Conservation (phyloP, 2,113 vertebrate species). For the Hemichromis elongatus region DNA sequence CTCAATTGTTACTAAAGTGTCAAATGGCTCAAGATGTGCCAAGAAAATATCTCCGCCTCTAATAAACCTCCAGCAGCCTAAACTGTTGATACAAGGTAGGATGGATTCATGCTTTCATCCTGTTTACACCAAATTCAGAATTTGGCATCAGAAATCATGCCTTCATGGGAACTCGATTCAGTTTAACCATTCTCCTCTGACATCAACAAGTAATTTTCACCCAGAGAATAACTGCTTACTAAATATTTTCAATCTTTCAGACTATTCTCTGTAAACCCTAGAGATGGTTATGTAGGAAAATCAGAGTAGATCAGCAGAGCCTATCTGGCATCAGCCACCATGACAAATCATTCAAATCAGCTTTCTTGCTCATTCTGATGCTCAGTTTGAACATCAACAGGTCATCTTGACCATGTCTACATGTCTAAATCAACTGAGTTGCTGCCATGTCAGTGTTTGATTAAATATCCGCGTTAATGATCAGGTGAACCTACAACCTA, state of each 20-base stretch:
- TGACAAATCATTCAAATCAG: neutral
- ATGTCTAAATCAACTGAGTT: neutral
- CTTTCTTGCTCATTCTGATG: neutral
- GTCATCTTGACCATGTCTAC: neutral
- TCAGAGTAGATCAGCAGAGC: neutral
- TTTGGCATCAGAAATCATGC: neutral
- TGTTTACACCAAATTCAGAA: neutral
- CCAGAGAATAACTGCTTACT: neutral
- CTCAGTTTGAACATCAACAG: neutral
- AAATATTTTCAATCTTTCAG: neutral
- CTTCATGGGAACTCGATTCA: neutral
- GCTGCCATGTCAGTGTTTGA: no score
- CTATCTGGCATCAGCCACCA: neutral
- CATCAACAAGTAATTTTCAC: neutral
- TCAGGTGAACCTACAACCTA: neutral
- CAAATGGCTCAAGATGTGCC: rapidly evolving
- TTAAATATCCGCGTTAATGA: neutral
- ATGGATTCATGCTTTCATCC: neutral
- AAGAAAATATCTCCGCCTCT: neutral
- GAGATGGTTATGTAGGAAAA: neutral
- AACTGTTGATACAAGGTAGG: neutral
- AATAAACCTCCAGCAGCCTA: neutral
- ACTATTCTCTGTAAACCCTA: neutral
- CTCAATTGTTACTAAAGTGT: neutral
- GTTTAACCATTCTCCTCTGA: neutral